Evolutionary conservation across 2,888 invertebrate species (phyloP), one percentile per base, ranked within the genome.

Genomic region (Microplitis manilae): DNA sequence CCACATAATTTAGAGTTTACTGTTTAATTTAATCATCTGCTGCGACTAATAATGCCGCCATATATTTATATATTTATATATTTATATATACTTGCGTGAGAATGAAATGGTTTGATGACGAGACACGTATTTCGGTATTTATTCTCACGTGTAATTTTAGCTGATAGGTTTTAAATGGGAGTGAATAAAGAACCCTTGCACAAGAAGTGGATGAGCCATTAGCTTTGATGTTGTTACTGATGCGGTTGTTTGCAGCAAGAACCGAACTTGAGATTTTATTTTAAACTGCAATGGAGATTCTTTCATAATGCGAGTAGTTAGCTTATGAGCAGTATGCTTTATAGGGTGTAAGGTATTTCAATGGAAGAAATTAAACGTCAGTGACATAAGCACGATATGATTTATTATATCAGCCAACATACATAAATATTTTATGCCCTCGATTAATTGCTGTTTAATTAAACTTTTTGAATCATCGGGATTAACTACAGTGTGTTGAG

Each of bases 331-430:
- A 30, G 38, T 71, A 75, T 77, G 75, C 75, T 79, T 79, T 79
- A 79, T 77, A 75, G 79, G 75, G 76, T 79, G 79, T 75, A 69
- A 65, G 77, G 77, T 77, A 79, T 79, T 77, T 72, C 68, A 77
- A 68, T 13, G 20, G 65, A 79, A 73, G 75, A 78, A 78, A 78
- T 69, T 68, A 75, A 72, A 68, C 50, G 62, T 70, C 20, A 62
- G 71, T 78, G 78, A 78, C 78, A 72, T 75, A 72, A 78, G 75
- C 72, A 75, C 39, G 71, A 39, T 71, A 71, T 71, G 61, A 71
- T 61, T 71, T 71, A 71, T 71, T 50, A 50, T 50, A 8, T 50
- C 13, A 61, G 30, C 60, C 70, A 61, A 70, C 70, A 70, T 30
- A 30, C 30, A 30, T 30, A 30, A 30, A 30, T 30, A 30, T 70